Conservation (phyloP, 2,797 vertebrate genomes). For the Microctenopoma stevenorrisi region DNA sequence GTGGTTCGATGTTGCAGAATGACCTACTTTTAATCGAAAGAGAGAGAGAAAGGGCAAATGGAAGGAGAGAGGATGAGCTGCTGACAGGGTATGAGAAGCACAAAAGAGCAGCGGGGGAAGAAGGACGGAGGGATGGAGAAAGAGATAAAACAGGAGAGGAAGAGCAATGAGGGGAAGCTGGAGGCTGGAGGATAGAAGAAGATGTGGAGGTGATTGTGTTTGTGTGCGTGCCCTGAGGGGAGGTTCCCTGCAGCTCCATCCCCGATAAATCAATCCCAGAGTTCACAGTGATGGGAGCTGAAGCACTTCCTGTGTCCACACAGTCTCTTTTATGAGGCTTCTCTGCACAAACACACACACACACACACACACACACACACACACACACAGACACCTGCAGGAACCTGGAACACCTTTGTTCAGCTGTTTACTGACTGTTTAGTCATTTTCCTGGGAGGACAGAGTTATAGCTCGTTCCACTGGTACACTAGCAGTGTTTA, state of each 20-base stretch:
- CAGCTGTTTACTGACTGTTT: not conserved
- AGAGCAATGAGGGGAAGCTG: too few species aligned
- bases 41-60: constrained; percentile 21
- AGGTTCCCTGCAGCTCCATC: constrained; percentile 45
- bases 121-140: not conserved
- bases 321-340: constrained; percentile 41
- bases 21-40: constrained; percentile 80
- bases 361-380: constrained; percentile 15
- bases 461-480: too few species aligned
- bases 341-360: constrained; percentile 19
- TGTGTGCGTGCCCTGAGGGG: constrained; percentile 3
- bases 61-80: constrained; percentile 17
- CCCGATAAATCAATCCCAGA: constrained; percentile 69
- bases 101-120: constrained; percentile 6
- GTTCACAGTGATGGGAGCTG: constrained; percentile 43
- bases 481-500: too few species aligned
- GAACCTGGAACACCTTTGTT: not conserved
- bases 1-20: constrained; percentile 74
- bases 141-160: too few species aligned
- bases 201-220: constrained; percentile 7
- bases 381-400: not conserved
- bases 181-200: not conserved
- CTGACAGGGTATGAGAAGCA: not conserved
- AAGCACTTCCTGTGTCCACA: constrained; percentile 52
- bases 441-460: not conserved